These are phyloP conservation scores for Tachina lurida DNA, from an alignment of 2,888 invertebrate species.

Conservation along the genomic window DNA sequence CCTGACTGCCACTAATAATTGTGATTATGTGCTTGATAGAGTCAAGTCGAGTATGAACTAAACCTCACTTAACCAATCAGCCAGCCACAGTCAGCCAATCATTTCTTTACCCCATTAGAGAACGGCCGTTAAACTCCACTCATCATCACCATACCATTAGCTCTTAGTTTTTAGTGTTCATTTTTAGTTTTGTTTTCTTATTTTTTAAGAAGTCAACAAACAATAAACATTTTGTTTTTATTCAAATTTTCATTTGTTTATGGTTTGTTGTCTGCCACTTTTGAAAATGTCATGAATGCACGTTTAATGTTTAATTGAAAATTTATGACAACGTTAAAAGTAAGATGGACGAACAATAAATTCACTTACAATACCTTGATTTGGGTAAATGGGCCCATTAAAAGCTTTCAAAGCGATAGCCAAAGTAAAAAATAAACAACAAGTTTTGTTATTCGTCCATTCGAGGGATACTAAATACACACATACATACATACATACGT, in stretches of 20 bases:
- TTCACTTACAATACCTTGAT: slow-evolving; percentile 40
- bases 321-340: slow-evolving; percentile 66
- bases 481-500: no score
- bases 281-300: slow-evolving; percentile 55
- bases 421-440: neutral
- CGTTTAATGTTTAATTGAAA: slow-evolving; percentile 69
- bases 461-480: neutral
- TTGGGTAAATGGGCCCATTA: slow-evolving; percentile 60
- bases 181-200: slow-evolving; percentile 21
- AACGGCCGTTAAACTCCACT: slow-evolving; percentile 54
- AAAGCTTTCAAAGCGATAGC: slow-evolving; percentile 52
- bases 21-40: slow-evolving; percentile 53
- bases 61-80: slow-evolving; percentile 28
- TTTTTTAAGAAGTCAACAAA: slow-evolving; percentile 42
- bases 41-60: slow-evolving; percentile 36
- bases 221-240: slow-evolving; percentile 63
- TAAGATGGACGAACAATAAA: slow-evolving; percentile 29
- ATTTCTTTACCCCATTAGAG: slow-evolving; percentile 55
- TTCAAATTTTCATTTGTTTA: slow-evolving; percentile 60
- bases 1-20: slow-evolving; percentile 55
- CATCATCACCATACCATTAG: slow-evolving; percentile 63
- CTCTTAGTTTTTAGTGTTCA: slow-evolving; percentile 11
- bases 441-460: neutral
- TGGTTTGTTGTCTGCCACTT: slow-evolving; percentile 48
- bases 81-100: slow-evolving; percentile 36